phyloP scores from a whole-genome alignment of 2,113 vertebrate genomes.

The Oncorhynchus clarkii region DNA sequence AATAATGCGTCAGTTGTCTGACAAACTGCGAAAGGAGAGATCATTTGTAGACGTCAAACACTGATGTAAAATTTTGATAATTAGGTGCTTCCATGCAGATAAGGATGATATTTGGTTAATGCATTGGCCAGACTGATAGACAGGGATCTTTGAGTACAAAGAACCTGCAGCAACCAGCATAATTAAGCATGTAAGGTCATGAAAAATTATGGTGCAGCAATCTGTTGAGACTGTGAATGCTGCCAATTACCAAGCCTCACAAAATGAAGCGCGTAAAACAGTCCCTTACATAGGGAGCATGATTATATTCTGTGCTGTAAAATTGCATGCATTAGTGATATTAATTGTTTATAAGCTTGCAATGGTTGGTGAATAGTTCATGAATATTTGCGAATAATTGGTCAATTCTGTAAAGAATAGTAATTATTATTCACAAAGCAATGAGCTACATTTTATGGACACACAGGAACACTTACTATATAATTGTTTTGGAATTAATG shows the following conservation, averaged over 20 bases:
- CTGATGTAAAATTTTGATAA: too few species aligned
- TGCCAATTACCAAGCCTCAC: constrained; percentile 71
- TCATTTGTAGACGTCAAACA: too few species aligned
- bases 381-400: constrained; percentile 6
- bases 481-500: too few species aligned
- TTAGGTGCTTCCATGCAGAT: too few species aligned
- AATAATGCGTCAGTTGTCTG: too few species aligned
- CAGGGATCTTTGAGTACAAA: constrained; percentile 49
- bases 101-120: too few species aligned
- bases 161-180: constrained; percentile 58
- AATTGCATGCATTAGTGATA: constrained; percentile 4
- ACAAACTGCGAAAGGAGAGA: too few species aligned
- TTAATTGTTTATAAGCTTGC: background rate
- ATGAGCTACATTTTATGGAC: background rate
- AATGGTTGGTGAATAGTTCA: background rate
- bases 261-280: constrained; percentile 61
- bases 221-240: constrained; percentile 69
- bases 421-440: background rate
- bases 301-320: constrained; percentile 3
- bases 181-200: constrained; percentile 72
- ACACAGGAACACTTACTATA: background rate
- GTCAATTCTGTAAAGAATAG: constrained; percentile 3
- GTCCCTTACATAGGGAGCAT: constrained; percentile 49
- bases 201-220: constrained; percentile 68
- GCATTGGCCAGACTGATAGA: too few species aligned